phyloP scores from a whole-genome alignment of 2,888 invertebrate species.

The Chouioia cunea region DNA sequence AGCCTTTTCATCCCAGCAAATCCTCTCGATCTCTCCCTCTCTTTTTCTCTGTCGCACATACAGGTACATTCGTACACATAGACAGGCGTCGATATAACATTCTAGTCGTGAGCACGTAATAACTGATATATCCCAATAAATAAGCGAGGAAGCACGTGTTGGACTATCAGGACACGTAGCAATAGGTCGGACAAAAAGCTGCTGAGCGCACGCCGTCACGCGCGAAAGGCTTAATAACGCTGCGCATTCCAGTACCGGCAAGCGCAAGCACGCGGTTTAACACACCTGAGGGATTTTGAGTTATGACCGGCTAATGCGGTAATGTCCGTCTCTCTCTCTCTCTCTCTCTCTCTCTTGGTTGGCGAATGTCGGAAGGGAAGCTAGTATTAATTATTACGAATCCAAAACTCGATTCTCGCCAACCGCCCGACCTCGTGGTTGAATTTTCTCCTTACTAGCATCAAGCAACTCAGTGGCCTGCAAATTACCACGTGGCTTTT shows the following conservation, averaged over 20 bases:
- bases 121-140: conserved; percentile 27
- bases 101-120: conserved; percentile 23
- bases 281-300: conserved; percentile 65
- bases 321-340: conserved; percentile 57
- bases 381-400: conserved; percentile 59
- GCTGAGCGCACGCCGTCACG: neutral
- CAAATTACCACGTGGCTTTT: no score
- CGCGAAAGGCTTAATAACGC: conserved; percentile 47
- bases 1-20: no score
- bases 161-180: conserved; percentile 5
- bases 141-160: conserved; percentile 23
- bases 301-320: conserved; percentile 62
- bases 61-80: neutral
- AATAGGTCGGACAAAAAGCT: neutral
- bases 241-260: conserved; percentile 57
- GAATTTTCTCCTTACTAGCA: no score
- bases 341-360: no score
- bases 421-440: neutral
- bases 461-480: no score
- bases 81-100: conserved; percentile 21
- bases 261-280: conserved; percentile 59
- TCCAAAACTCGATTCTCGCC: conserved; percentile 50
- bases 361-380: conserved; percentile 52
- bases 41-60: neutral
- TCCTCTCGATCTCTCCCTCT: no score